A percentile compares a stretch with the other conserved stretches of the same genome.
phyloP scores from a whole-genome alignment of 2,888 invertebrate species.

The Hyalella azteca region DNA sequence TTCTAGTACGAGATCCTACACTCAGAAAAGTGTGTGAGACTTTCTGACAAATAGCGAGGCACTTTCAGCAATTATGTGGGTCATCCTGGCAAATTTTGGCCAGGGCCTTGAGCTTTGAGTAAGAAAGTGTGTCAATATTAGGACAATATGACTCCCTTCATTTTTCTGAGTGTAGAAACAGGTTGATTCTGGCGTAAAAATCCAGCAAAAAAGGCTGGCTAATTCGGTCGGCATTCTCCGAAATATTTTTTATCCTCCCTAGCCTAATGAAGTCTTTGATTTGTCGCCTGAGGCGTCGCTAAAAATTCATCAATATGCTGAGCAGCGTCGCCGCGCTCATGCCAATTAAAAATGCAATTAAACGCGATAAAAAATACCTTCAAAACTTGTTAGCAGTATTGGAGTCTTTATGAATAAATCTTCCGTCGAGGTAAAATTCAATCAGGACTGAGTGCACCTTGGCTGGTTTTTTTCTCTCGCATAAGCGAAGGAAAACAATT shows the following conservation, averaged over 20 bases:
- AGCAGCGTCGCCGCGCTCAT: neutral
- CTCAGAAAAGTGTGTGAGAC: too few species aligned
- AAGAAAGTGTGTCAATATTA: too few species aligned
- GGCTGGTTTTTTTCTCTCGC: neutral
- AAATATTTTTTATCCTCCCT: neutral
- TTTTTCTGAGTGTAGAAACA: too few species aligned
- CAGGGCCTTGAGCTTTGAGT: too few species aligned
- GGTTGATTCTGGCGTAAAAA: too few species aligned
- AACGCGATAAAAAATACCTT: conserved; percentile 11
- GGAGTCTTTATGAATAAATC: conserved; percentile 19
- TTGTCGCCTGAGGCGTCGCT: conserved; percentile 29
- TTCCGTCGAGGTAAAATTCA: neutral
- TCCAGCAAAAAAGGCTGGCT: neutral
- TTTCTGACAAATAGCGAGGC: too few species aligned
- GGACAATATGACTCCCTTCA: too few species aligned
- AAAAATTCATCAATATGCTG: conserved; percentile 36
- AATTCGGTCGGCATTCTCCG: neutral
- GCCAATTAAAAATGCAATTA: conserved; percentile 23
- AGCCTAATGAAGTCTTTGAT: neutral
- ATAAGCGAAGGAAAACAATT: neutral
- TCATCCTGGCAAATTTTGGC: too few species aligned
- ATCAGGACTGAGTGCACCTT: neutral
- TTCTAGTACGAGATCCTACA: too few species aligned
- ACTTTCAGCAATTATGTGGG: too few species aligned
- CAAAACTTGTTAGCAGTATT: conserved; percentile 32